These are phyloP conservation scores for Acrocephalus scirpaceus DNA, from an alignment of 2,797 vertebrate species.

Conservation along the genomic window DNA sequence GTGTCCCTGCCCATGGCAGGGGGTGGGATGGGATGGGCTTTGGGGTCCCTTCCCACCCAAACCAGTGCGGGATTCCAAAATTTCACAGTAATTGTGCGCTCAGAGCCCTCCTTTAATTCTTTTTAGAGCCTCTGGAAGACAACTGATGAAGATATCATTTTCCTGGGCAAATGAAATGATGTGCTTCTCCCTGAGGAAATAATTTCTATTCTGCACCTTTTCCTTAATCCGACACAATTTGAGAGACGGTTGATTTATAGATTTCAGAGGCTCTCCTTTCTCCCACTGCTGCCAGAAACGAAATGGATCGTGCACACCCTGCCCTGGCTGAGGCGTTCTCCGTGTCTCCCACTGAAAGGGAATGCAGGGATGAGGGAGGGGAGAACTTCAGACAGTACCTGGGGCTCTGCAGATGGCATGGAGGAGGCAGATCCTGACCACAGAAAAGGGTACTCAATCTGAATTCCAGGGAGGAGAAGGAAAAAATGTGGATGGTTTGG, in stretches of 20 bases:
- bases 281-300: neutral
- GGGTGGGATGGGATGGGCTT: neutral
- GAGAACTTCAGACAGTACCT: neutral
- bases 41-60: neutral
- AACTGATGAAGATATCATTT: neutral
- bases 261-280: neutral
- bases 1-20: neutral
- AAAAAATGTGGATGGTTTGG: neutral
- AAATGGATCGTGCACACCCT: rapidly evolving
- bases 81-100: neutral
- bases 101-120: neutral
- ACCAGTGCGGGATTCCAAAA: neutral
- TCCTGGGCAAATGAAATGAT: neutral
- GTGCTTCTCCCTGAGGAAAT: neutral
- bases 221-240: neutral
- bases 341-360: rapidly evolving
- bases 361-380: rapidly evolving
- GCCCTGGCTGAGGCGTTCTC: neutral
- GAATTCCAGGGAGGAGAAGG: neutral
- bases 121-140: neutral
- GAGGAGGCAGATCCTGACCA: neutral
- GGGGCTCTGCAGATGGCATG: neutral
- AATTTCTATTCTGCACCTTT: neutral
- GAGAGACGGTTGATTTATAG: neutral
- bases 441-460: neutral